phyloP scores from a whole-genome alignment of 2,888 invertebrate species.

The Mimumesa dahlbomi region DNA sequence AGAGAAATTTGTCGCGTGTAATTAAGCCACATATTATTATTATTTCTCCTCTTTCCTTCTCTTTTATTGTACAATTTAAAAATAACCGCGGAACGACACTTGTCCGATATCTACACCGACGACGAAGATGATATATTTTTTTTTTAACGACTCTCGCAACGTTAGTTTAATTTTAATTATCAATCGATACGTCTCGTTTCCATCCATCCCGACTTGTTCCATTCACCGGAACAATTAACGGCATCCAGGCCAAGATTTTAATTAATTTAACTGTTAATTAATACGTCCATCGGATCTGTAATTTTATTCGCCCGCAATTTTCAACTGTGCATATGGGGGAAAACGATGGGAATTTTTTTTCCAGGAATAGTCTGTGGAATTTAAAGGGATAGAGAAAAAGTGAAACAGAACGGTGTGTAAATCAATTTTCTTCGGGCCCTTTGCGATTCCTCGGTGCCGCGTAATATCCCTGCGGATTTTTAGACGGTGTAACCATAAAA shows the following conservation, averaged over 20 bases:
- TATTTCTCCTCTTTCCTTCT: too few species aligned
- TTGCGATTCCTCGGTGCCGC: too few species aligned
- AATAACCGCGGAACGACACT: too few species aligned
- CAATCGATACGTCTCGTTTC: conserved; percentile 42
- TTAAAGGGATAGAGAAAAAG: too few species aligned
- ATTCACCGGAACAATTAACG: conserved; percentile 29
- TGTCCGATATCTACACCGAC: neutral
- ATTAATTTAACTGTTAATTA: conserved; percentile 38
- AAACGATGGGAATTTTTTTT: neutral
- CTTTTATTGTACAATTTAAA: too few species aligned
- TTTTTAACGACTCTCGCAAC: conserved; percentile 24
- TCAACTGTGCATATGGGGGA: too few species aligned
- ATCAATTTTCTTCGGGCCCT: too few species aligned
- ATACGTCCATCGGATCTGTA: conserved; percentile 21
- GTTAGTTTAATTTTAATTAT: conserved; percentile 42
- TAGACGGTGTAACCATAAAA: conserved; percentile 47
- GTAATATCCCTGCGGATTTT: conserved; percentile 47
- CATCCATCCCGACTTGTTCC: neutral
- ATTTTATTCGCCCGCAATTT: too few species aligned
- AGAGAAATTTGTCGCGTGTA: conserved; percentile 22
- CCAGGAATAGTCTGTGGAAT: too few species aligned
- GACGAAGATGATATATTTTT: too few species aligned
- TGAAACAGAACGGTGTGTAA: neutral
- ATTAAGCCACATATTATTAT: conserved; percentile 38
- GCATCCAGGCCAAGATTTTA: conserved; percentile 27